Evolutionary conservation across 2,888 invertebrate species (phyloP), one percentile per base, ranked within the genome.

Genomic region (Orchesellides sinensis): DNA sequence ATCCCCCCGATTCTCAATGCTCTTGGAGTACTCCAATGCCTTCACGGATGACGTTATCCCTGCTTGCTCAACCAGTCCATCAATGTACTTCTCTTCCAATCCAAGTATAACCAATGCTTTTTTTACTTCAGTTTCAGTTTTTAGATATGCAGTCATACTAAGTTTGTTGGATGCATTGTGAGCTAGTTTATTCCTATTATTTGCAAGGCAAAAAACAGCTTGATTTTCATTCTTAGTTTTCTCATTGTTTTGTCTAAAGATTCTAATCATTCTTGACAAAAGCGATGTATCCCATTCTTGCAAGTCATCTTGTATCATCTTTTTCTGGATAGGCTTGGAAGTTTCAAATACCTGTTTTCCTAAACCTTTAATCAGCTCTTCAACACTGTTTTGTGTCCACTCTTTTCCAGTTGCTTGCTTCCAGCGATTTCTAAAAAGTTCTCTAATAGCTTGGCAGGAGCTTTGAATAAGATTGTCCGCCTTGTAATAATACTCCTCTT

Each of bases 161-260:
- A 80, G 10, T 21, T 69, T 45, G 0, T 21, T 19, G 0, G 2
- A 45, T 65, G 69, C 65, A 10, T 25, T 4, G 40, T 83, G 83
- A 14, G 75, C 80, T 12, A 83, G 3, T 14, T 79, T 10, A 25
- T 83, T 83, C 25, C 83, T 40, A 19, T 63, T 21, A 5, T 47
- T 27, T n/a, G 61, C 70, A 8, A 81, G n/a, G 2, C 0, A 8
- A 4, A 8, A 10, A 3, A 65, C 17, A 2, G 65, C 65, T n/a
- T 10, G 14, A 27, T 59, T 25, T 19, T 59, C 59, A 12, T 10
- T 23, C 23, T 52, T 1, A 52, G 8, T 5, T 21, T 4, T 54
- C 19, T 61, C 61, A 1, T 17, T 19, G 17, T 2, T 8, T 17
- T 29, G 29, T 54, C 54, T 10, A 54, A 45, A 65, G 23, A 23